Base-by-base conservation (phyloP, 2,888 invertebrate genomes). In the Clanis bilineata region DNA sequence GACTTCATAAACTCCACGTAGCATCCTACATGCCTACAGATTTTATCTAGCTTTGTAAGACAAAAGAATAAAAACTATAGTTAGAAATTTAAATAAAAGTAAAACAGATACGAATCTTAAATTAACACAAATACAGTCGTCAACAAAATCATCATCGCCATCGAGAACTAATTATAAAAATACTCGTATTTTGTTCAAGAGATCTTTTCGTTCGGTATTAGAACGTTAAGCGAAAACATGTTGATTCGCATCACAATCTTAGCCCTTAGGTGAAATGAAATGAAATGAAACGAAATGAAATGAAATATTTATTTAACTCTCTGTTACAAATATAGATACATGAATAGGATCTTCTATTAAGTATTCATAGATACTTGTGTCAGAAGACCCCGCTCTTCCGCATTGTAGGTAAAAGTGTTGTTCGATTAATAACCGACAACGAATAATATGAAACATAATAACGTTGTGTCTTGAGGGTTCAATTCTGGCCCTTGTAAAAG, bases 51-150 rank as follows among this genome's bases (percentile, higher is more conserved):
- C 21, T 21, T 21, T 41, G 25, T 56, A 58, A 58, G 25, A 58
- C 45, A 58, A 58, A 58, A 25, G 47, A 58, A 58, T 58, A 58
- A 58, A 58, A 58, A 23, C 25, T 58, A 38, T 38, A 47, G 58
- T 47, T 47, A 67, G 61, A 63, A 68, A 70, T 66, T 66, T 64
- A 64, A 70, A 64, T 64, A 65, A 45, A 60, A 71, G 66, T 71
- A 69, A 65, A 69, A 64, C 62, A 65, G 71, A 71, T 73, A 58
- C 63, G 65, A 59, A 71, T 70, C 70, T 71, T 62, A 68, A 67
- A 70, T 68, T 64, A 68, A 67, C 65, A 66, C 61, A 38, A 58
- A 66, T 73, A 73, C 71, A 71, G 64, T 73, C 68, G 45, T 55
- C 38, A 58, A 64, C 61, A 70, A 60, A 66, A 69, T 23, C 12